Evolutionary conservation across 1,140 invertebrate genomes (phyloP).

Genomic region (Belonocnema kinseyi): DNA sequence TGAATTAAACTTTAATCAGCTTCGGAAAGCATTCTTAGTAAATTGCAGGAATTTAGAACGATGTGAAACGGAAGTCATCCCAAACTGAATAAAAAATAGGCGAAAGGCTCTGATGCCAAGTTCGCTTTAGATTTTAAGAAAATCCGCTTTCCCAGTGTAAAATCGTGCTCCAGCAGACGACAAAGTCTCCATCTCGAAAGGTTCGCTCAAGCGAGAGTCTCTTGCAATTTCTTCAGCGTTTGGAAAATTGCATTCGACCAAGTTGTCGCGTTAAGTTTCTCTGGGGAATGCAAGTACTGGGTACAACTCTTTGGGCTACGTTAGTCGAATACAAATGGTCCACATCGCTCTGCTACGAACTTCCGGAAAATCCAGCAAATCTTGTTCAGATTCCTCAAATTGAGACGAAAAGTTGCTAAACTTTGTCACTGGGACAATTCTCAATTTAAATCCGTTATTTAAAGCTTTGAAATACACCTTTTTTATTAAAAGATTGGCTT

Average conservation of each 20-base stretch:
- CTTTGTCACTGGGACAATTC: not conserved
- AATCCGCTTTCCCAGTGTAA: not conserved
- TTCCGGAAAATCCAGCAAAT: not conserved
- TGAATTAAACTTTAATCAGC: not conserved
- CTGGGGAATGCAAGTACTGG: not conserved
- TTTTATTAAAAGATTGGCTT: too few relatives aligned
- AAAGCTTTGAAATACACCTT: not conserved
- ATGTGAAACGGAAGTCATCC: not conserved
- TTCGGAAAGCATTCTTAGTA: not conserved
- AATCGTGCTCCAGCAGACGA: constrained; percentile 6
- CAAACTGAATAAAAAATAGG: not conserved
- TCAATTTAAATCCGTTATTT: not conserved
- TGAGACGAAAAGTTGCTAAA: constrained; percentile 5
- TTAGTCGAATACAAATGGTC: constrained; percentile 14
- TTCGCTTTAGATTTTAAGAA: constrained; percentile 20
- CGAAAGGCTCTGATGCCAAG: not conserved
- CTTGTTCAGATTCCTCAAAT: not conserved
- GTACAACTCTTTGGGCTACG: constrained; percentile 18
- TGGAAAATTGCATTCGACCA: constrained; percentile 31
- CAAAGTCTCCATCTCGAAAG: constrained; percentile 23
- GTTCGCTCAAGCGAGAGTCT: constrained; percentile 19
- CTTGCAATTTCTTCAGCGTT: constrained; percentile 23
- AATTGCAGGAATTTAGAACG: not conserved
- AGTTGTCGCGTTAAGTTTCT: constrained; percentile 15
- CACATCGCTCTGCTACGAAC: not conserved